A percentile compares a stretch with the other conserved stretches of the same genome.
phyloP scores from a whole-genome alignment of 2,797 vertebrate species.

The Alosa sapidissima region DNA sequence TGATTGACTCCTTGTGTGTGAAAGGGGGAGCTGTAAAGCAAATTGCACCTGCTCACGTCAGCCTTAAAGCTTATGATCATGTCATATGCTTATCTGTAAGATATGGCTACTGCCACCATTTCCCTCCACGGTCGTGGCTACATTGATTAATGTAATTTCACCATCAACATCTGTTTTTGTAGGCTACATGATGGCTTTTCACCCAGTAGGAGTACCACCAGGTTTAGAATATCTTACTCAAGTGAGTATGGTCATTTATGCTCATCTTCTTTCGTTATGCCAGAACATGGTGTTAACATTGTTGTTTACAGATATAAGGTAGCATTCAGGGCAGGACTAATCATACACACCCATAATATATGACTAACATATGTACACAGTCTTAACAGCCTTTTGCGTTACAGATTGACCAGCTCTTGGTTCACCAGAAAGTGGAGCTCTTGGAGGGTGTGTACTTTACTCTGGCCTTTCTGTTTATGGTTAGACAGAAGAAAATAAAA shows the following conservation, averaged over 20 bases:
- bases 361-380: not conserved
- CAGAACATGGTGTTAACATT: not conserved
- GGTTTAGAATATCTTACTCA: constrained; percentile 44
- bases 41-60: not conserved
- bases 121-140: not conserved
- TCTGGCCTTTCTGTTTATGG: not conserved
- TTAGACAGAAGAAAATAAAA: no score
- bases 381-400: constrained; percentile 25
- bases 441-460: constrained; percentile 60
- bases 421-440: constrained; percentile 67
- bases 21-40: not conserved
- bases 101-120: not conserved
- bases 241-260: not conserved
- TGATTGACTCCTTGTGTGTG: not conserved
- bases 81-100: not conserved
- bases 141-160: not conserved
- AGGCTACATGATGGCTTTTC: not conserved
- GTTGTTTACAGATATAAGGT: not conserved
- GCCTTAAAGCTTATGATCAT: not conserved
- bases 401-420: constrained; percentile 70
- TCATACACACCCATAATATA: not conserved
- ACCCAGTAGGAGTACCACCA: constrained; percentile 29
- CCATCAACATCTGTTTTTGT: not conserved
- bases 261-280: no score
- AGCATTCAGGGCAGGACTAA: not conserved